Conservation (phyloP, 1,140 invertebrate species). For the Tenebrio molitor region DNA sequence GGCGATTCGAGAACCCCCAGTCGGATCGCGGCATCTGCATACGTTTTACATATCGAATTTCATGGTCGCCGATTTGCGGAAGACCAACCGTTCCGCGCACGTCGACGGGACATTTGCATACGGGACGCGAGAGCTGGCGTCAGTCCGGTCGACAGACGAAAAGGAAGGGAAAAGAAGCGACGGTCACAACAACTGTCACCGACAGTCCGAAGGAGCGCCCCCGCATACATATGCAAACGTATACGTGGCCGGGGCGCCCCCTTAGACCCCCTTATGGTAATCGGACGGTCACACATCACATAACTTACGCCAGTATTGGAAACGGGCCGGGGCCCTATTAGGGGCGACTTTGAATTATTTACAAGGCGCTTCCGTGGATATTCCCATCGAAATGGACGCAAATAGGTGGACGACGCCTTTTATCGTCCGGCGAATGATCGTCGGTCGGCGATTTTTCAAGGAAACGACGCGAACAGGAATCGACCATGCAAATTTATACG, state of each 20-base stretch:
- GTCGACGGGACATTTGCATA: slow-evolving; percentile 24
- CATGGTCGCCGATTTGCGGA: slow-evolving; percentile 17
- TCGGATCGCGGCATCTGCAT: slow-evolving; percentile 18
- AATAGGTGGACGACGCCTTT: slow-evolving; percentile 58
- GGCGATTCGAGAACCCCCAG: slow-evolving; percentile 53
- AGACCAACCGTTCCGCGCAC: slow-evolving; percentile 9
- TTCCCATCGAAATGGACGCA: slow-evolving; percentile 59
- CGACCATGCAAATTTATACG: slow-evolving; percentile 26
- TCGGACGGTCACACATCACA: slow-evolving; percentile 54
- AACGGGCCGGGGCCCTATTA: slow-evolving; percentile 54
- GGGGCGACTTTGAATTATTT: slow-evolving; percentile 65
- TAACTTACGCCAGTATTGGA: slow-evolving; percentile 63
- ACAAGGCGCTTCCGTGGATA: slow-evolving; percentile 62
- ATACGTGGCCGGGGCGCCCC: neutral
- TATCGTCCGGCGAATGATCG: slow-evolving; percentile 47
- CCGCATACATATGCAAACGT: slow-evolving; percentile 44
- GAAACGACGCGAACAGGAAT: slow-evolving; percentile 18
- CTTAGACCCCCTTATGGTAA: slow-evolving; percentile 44
- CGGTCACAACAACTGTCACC: slow-evolving; percentile 44
- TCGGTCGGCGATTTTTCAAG: slow-evolving; percentile 17
- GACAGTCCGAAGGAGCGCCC: slow-evolving; percentile 31
- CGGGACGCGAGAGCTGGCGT: slow-evolving; percentile 24
- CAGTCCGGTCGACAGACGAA: slow-evolving; percentile 34
- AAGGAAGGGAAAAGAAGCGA: slow-evolving; percentile 36
- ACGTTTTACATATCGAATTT: slow-evolving; percentile 45